A percentile compares a stretch with the other conserved stretches of the same genome.
Evolutionary conservation across 1,140 invertebrate genomes (phyloP).

Genomic region (Drosophila obscura): DNA sequence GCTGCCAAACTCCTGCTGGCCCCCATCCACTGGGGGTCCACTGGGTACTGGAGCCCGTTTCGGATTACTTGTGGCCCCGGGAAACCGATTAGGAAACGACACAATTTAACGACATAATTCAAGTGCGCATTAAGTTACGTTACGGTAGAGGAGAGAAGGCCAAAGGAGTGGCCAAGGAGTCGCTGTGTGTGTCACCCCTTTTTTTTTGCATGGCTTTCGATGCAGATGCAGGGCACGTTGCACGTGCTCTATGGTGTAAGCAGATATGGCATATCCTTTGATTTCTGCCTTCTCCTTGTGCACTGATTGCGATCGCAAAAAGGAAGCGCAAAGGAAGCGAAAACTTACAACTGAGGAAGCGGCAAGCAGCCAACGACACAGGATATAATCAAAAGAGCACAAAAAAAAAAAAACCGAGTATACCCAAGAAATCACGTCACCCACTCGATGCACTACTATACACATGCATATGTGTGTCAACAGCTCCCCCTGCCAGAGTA

Average conservation of each 20-base stretch:
- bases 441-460: constrained; percentile 35
- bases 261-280: constrained; percentile 78
- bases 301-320: constrained; percentile 64
- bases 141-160: constrained; percentile 25
- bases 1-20: background rate
- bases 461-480: constrained; percentile 64
- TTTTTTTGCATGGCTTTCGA: constrained; percentile 6
- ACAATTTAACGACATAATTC: constrained; percentile 83
- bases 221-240: constrained; percentile 15
- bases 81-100: constrained; percentile 76
- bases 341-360: constrained; percentile 81
- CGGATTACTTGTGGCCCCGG: constrained; percentile 61
- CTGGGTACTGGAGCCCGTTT: constrained; percentile 20
- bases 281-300: constrained; percentile 26
- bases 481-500: constrained; percentile 6
- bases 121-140: constrained; percentile 78
- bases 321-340: constrained; percentile 65
- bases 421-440: constrained; percentile 49
- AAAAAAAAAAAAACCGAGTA: constrained; percentile 5
- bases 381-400: constrained; percentile 59
- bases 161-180: background rate
- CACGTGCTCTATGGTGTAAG: constrained; percentile 62
- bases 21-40: background rate
- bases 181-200: constrained; percentile 55
- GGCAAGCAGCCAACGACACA: constrained; percentile 40